Conservation (phyloP, 2,888 invertebrate genomes). For the Phortica okadai region DNA sequence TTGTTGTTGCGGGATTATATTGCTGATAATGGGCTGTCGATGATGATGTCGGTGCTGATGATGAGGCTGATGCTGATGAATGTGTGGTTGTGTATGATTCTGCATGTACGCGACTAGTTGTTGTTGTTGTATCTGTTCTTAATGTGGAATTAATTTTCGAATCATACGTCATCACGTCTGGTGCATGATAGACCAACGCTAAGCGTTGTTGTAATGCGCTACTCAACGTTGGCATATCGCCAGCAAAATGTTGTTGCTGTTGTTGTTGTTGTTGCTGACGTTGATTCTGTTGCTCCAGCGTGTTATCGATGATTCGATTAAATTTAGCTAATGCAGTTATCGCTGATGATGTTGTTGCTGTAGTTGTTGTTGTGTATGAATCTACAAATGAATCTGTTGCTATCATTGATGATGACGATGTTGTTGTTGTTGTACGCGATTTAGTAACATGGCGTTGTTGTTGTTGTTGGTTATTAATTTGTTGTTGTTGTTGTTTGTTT, state of each 20-base stretch:
- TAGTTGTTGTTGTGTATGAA: constrained; percentile 56
- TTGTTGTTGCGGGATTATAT: constrained; percentile 35
- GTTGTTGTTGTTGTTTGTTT: constrained; percentile 61
- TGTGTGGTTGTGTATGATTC: constrained; percentile 22
- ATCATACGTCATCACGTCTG: constrained; percentile 53
- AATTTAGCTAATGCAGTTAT: constrained; percentile 76
- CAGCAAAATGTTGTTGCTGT: constrained; percentile 37
- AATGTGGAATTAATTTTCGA: constrained; percentile 56
- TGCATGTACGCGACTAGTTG: constrained; percentile 38
- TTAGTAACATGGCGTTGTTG: constrained; percentile 48
- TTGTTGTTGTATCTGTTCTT: constrained; percentile 52
- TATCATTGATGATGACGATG: constrained; percentile 43
- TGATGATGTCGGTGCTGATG: constrained; percentile 40
- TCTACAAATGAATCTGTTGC: constrained; percentile 43
- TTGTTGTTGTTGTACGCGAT: constrained; percentile 52
- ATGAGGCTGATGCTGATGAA: constrained; percentile 21
- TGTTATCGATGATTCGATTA: constrained; percentile 75
- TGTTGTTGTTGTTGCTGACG: constrained; percentile 28
- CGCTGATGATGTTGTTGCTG: constrained; percentile 65
- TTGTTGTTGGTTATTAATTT: constrained; percentile 65
- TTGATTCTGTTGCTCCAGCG: constrained; percentile 60
- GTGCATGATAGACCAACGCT: constrained; percentile 58
- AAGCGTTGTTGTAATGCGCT: constrained; percentile 65
- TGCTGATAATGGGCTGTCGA: constrained; percentile 29
- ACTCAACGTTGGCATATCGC: constrained; percentile 54